Evolutionary conservation across 1,140 invertebrate species (phyloP), one percentile per base, ranked within the genome.

Genomic region (Amphibalanus amphitrite): DNA sequence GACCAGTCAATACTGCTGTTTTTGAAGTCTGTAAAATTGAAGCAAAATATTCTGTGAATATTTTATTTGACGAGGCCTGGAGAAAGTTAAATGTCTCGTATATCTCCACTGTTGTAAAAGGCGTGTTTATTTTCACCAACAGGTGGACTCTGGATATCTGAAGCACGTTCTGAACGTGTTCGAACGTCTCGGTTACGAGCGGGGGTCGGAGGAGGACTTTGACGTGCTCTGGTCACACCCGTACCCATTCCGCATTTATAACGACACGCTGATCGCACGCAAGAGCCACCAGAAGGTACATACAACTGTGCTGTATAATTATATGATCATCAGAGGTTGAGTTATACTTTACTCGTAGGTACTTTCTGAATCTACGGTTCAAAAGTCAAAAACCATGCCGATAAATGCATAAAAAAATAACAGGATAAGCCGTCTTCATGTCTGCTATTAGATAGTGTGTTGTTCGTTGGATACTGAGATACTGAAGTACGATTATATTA

Each of bases 201-300:
- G 74, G 17, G 73, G 74, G 17, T 13, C 70, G 6, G 79, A 84
- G 15, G 80, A 82, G 0, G 81, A 88, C n/a, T 97, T 93, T 92
- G 86, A 90, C 78, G 81, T 97, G 4, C 78, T 97, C 8, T 98
- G 95, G 95, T 87, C 92, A 1, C 92, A 96, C 80, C 91, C 95
- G 77, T 97, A 94, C 80, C 94, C 93, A 3, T 97, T 95, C 77
- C 82, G 83, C 67, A 80, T 79, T 0, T 76, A 91, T 3, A 82
- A 86, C 30, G 77, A 84, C 0, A 78, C 83, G 73, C 77, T 92
- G 20, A 84, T 81, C 72, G 83, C 84, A 75, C 78, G 95, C 25
- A 86, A 87, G 76, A 77, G 84, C 13, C 81, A 91, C 81, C 92
- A 95, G 78, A 67, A 67, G 28, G 47, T 59, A 59, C 79, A 0